A percentile compares a stretch with the other conserved stretches of the same genome.
Evolutionary conservation across 30 jellyfish, hydroid and myxozoan genomes (phyloP).

Genomic region (Hydractinia symbiolongicarpus): DNA sequence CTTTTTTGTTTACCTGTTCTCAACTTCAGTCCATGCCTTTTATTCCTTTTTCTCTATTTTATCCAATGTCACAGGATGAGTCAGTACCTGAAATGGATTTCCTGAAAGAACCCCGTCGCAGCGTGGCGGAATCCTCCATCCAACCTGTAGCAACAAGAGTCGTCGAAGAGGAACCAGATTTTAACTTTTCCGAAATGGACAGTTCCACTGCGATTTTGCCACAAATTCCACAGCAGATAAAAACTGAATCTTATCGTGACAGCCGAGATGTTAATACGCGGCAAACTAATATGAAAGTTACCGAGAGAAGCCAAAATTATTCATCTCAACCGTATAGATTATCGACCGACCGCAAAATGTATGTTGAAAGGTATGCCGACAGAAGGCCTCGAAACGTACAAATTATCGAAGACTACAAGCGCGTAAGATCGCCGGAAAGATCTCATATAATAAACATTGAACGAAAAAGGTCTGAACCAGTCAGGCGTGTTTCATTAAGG

Average conservation of each 20-base stretch:
- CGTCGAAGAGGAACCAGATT: neutral
- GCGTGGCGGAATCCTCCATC: neutral
- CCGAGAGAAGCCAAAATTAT: too few species aligned
- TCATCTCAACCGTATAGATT: neutral
- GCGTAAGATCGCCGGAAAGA: neutral
- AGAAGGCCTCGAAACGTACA: neutral
- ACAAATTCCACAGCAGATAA: neutral
- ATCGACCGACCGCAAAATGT: neutral
- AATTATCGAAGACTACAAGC: neutral
- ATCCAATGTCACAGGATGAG: too few species aligned
- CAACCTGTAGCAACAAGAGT: neutral
- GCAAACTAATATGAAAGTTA: neutral
- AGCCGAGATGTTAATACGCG: neutral
- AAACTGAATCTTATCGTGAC: neutral
- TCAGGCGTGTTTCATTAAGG: neutral
- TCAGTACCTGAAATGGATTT: too few species aligned
- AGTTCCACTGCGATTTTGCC: neutral
- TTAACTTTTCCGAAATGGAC: neutral
- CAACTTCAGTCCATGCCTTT: too few species aligned
- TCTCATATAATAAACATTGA: neutral
- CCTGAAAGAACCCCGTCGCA: too few species aligned
- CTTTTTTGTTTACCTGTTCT: too few species aligned
- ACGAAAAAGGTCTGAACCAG: neutral
- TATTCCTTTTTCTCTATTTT: too few species aligned
- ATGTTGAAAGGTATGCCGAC: neutral